These are phyloP conservation scores for Xiphorhynchus elegans DNA, from an alignment of 2,113 vertebrate genomes.

Conservation along the genomic window DNA sequence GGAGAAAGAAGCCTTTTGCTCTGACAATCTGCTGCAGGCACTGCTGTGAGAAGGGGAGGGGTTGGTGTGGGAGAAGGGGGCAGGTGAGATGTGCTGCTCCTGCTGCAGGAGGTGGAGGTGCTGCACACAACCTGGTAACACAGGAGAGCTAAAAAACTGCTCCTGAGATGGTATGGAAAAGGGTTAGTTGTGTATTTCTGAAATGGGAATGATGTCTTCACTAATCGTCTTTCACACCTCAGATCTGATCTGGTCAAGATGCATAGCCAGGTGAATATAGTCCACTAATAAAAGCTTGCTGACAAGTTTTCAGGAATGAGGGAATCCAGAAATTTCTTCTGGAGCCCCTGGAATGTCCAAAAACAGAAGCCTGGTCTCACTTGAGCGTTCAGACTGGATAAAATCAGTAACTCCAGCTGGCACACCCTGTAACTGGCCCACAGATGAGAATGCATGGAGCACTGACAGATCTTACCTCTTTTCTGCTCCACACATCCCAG, in stretches of 20 bases:
- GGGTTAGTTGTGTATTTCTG: neutral
- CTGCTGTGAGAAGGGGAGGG: neutral
- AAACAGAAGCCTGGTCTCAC: neutral
- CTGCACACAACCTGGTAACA: neutral
- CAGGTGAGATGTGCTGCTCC: neutral
- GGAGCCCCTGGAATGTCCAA: neutral
- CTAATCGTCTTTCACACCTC: neutral
- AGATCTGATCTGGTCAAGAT: neutral
- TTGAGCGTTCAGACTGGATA: neutral
- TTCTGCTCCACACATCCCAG: neutral
- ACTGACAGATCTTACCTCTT: neutral
- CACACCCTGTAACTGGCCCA: neutral
- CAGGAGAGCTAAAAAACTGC: neutral
- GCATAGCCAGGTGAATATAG: neutral
- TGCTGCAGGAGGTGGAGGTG: neutral
- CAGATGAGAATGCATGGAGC: neutral
- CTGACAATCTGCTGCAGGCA: slow-evolving; percentile 43
- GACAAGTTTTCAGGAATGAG: neutral
- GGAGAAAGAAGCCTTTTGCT: slow-evolving; percentile 11
- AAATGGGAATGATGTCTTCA: neutral
- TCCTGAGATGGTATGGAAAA: neutral
- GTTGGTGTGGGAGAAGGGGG: neutral
- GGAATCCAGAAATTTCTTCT: neutral
- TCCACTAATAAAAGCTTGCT: neutral
- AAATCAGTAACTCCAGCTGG: neutral